phyloP scores from a whole-genome alignment of 1,140 invertebrate genomes.

The Zaprionus ghesquierei region DNA sequence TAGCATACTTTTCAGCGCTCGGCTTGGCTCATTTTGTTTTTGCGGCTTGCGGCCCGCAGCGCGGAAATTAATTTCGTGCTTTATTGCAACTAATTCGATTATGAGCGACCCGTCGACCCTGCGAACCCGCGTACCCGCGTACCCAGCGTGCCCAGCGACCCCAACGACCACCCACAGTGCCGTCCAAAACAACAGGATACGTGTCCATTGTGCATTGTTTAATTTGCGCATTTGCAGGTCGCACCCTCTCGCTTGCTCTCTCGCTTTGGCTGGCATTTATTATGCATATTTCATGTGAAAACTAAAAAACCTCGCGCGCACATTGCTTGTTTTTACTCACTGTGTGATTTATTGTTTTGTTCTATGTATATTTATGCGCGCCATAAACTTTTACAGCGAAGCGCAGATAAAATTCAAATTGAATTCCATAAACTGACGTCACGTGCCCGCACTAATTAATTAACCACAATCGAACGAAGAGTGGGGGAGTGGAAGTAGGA shows the following conservation, averaged over 20 bases:
- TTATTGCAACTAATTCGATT: constrained; percentile 80
- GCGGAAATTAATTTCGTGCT: constrained; percentile 76
- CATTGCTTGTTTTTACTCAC: constrained; percentile 61
- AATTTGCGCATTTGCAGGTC: constrained; percentile 20
- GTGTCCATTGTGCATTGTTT: constrained; percentile 32
- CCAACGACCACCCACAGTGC: constrained; percentile 21
- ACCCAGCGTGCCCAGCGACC: too few relatives aligned
- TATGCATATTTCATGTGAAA: constrained; percentile 40
- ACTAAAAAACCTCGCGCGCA: constrained; percentile 12
- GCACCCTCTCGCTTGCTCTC: background rate
- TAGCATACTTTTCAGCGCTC: constrained; percentile 34
- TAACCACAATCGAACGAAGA: constrained; percentile 14
- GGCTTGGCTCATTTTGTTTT: constrained; percentile 33
- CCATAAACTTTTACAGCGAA: constrained; percentile 31
- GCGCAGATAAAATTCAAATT: constrained; percentile 42
- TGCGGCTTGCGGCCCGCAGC: constrained; percentile 46
- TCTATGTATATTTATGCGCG: constrained; percentile 40
- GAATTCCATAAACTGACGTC: constrained; percentile 48
- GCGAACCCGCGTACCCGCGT: too few relatives aligned
- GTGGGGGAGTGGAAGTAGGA: background rate
- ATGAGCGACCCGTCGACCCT: constrained; percentile 27
- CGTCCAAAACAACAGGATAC: constrained; percentile 26
- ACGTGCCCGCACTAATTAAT: constrained; percentile 57
- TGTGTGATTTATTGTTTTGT: constrained; percentile 60
- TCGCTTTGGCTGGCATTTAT: constrained; percentile 19